Conservation (phyloP, 2,888 invertebrate genomes). For the Thera britannica region DNA sequence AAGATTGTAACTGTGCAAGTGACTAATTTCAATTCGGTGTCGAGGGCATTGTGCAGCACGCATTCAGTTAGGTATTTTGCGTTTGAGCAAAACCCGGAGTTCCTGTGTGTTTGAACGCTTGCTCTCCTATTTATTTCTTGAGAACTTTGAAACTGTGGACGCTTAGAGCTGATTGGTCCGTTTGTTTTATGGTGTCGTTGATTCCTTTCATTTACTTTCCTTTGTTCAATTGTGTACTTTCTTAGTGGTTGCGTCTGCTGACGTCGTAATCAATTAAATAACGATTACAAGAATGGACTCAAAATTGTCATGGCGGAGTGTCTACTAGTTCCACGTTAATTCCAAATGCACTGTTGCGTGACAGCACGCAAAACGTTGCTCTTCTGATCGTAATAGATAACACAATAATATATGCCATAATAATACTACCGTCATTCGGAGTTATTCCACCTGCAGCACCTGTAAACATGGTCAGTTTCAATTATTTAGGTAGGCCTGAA, state of each 20-base stretch:
- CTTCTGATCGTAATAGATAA: conserved; percentile 43
- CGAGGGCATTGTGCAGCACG: conserved; percentile 56
- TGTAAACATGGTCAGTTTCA: too few species aligned
- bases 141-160: conserved; percentile 18
- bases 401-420: conserved; percentile 36
- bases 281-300: conserved; percentile 22
- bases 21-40: conserved; percentile 43
- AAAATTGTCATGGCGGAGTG: conserved; percentile 16
- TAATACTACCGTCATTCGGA: conserved; percentile 22
- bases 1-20: conserved; percentile 36
- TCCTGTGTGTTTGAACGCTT: conserved; percentile 49
- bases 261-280: conserved; percentile 27
- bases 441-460: neutral
- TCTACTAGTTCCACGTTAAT: conserved; percentile 23
- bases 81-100: conserved; percentile 67
- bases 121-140: conserved; percentile 32
- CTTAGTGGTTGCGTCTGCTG: conserved; percentile 14
- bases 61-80: conserved; percentile 57
- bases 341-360: conserved; percentile 54
- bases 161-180: conserved; percentile 27
- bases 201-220: conserved; percentile 35
- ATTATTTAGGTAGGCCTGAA: too few species aligned
- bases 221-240: conserved; percentile 35
- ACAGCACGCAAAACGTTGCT: conserved; percentile 57
- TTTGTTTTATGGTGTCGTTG: conserved; percentile 32